Percentiles rank a stretch among this genome's conserved stretches.
Evolutionary conservation across 2,797 vertebrate species (phyloP).

Genomic region (Pipistrellus nathusii): DNA sequence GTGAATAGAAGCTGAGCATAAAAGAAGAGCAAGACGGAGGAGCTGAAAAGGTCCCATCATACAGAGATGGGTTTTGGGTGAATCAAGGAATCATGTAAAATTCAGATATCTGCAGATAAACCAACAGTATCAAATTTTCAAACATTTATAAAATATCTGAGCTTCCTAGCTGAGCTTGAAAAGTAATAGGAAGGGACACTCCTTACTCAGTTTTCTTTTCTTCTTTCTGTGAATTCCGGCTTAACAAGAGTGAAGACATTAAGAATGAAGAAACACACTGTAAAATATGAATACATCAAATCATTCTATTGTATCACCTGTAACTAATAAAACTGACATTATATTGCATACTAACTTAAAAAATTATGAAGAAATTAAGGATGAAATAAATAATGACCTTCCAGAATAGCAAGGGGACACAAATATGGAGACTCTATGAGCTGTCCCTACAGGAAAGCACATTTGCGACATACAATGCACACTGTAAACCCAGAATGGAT

Average conservation of each 20-base stretch:
- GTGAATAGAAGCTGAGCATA: neutral
- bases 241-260: neutral
- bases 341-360: neutral
- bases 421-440: neutral
- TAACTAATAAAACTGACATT: neutral
- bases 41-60: neutral
- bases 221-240: neutral
- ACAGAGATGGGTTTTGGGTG: neutral
- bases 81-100: neutral
- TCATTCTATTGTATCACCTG: neutral
- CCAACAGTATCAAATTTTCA: neutral
- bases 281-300: neutral
- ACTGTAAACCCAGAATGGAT: neutral
- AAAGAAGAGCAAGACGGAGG: neutral
- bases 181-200: neutral
- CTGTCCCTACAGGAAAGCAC: neutral
- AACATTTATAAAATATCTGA: neutral
- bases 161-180: neutral
- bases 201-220: neutral
- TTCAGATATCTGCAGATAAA: neutral
- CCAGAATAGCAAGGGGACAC: neutral
- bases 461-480: neutral
- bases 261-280: neutral
- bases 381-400: neutral
- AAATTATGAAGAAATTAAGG: neutral